Evolutionary conservation across 92 coral and sea anemone genomes (phyloP).

Genomic region (Epizoanthus rinbou): DNA sequence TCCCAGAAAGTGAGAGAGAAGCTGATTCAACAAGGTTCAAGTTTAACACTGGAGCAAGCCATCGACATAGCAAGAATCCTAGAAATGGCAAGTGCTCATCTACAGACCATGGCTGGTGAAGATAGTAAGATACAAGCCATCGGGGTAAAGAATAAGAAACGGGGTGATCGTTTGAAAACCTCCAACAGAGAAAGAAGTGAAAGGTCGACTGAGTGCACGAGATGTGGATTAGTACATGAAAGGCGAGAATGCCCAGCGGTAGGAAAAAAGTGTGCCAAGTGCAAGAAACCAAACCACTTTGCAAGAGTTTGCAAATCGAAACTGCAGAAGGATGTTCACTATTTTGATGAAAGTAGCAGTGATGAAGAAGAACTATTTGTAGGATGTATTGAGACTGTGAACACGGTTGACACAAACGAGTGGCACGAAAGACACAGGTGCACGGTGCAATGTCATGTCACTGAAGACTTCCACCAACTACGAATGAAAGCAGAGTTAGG

Average conservation of each 20-base stretch:
- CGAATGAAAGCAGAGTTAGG: too few species aligned
- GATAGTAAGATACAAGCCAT: conserved; percentile 36
- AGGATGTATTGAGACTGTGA: background rate
- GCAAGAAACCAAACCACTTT: conserved; percentile 29
- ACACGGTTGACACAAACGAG: background rate
- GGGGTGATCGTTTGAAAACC: too few species aligned
- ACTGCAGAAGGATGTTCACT: background rate
- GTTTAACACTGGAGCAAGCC: too few species aligned
- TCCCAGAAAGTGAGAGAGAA: conserved; percentile 57
- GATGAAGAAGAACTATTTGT: background rate
- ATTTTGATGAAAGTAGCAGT: too few species aligned
- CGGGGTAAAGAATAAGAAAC: background rate
- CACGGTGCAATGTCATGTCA: too few species aligned
- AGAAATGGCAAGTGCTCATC: conserved; percentile 51
- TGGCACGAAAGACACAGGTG: too few species aligned
- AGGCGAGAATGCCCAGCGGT: conserved; percentile 24
- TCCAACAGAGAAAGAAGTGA: too few species aligned
- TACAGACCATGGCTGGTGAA: conserved; percentile 53
- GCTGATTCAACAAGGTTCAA: conserved; percentile 58
- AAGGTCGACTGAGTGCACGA: too few species aligned
- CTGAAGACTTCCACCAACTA: too few species aligned
- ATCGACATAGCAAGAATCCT: conserved; percentile 37
- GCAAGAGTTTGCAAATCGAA: conserved; percentile 26
- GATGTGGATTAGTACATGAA: too few species aligned
- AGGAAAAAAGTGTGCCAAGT: conserved; percentile 5